These are phyloP conservation scores for Bibio marci DNA, from an alignment of 2,888 invertebrate genomes.

Conservation along the genomic window DNA sequence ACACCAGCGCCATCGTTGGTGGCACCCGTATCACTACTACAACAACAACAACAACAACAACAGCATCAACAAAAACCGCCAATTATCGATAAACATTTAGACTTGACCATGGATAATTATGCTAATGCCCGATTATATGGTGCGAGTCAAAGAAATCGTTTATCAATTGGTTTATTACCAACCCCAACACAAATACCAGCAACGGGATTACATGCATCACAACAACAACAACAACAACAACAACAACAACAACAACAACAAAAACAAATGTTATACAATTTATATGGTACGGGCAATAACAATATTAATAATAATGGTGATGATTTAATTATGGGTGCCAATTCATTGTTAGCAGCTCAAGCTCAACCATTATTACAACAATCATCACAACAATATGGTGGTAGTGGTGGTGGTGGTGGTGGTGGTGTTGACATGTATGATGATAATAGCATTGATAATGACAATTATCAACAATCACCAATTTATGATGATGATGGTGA, in stretches of 20 bases:
- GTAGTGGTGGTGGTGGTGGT: constrained; percentile 30
- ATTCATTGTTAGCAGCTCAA: constrained; percentile 8
- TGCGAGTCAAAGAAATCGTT: too few relatives aligned
- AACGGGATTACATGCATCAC: too few relatives aligned
- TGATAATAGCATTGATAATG: too few relatives aligned
- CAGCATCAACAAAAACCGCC: background rate
- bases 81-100: background rate
- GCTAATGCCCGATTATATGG: too few relatives aligned
- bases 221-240: too few relatives aligned
- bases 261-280: background rate
- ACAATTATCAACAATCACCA: too few relatives aligned
- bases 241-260: background rate
- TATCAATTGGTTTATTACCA: too few relatives aligned
- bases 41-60: background rate
- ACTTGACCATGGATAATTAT: background rate
- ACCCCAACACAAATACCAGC: too few relatives aligned
- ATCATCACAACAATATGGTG: constrained; percentile 20
- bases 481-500: too few relatives aligned
- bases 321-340: constrained; percentile 3
- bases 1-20: background rate
- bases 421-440: background rate
- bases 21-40: background rate
- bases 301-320: background rate
- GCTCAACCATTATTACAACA: constrained; percentile 15
- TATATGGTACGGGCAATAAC: background rate